Percentiles rank a stretch among this genome's conserved stretches.
Evolutionary conservation across 2,888 invertebrate species (phyloP).

Genomic region (Venustoraphidia nigricollis): DNA sequence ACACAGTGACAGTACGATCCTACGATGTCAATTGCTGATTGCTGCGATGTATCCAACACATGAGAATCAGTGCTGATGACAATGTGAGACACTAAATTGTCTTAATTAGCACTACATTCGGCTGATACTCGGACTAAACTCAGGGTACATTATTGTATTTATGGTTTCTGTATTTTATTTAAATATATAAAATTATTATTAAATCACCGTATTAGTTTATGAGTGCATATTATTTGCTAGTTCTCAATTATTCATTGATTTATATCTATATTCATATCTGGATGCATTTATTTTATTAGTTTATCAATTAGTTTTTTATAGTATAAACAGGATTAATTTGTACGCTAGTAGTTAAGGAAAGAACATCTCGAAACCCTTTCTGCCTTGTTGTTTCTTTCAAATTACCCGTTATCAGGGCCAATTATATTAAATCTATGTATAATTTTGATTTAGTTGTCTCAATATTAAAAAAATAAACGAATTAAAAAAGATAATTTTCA

Average conservation of each 20-base stretch:
- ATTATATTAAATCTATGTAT: too few relatives aligned
- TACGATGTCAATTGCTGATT: not conserved
- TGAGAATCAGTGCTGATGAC: not conserved
- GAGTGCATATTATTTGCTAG: slow-evolving; percentile 1
- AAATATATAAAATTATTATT: slow-evolving; percentile 1
- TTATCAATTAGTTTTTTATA: not conserved
- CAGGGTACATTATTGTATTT: slow-evolving; percentile 12
- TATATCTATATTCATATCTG: slow-evolving; percentile 3
- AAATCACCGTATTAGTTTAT: not conserved
- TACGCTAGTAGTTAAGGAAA: slow-evolving; percentile 4
- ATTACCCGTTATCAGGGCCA: too few relatives aligned
- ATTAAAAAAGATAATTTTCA: too few relatives aligned
- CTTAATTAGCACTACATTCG: too few relatives aligned
- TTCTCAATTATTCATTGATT: slow-evolving; percentile 1
- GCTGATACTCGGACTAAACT: too few relatives aligned
- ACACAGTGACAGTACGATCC: too few relatives aligned
- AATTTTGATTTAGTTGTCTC: too few relatives aligned
- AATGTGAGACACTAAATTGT: not conserved
- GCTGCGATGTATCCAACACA: not conserved
- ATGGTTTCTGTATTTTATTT: slow-evolving; percentile 10
- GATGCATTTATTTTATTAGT: not conserved
- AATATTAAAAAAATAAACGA: too few relatives aligned
- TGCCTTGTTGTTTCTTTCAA: too few relatives aligned
- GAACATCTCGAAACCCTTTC: too few relatives aligned
- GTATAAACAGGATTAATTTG: not conserved